Evolutionary conservation across 2,888 invertebrate genomes (phyloP), one percentile per base, ranked within the genome.

Genomic region (Pyrrhia umbra): DNA sequence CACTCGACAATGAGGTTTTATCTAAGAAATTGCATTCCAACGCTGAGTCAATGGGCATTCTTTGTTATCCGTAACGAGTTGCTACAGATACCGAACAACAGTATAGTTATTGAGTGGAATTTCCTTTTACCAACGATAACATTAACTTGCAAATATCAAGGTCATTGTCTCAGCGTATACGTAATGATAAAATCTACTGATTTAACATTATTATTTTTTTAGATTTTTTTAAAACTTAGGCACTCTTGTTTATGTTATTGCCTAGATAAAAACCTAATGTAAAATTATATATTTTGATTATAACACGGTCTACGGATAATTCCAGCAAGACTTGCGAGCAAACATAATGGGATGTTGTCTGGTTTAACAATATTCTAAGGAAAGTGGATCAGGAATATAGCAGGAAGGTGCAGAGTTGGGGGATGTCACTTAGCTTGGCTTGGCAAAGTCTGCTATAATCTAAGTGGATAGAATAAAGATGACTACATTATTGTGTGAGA

Each of bases 61-160:
- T 77, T 75, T 77, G 78, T 80, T 70, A 78, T 61, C 68, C 63
- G 73, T 75, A 61, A 77, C 65, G 66, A 66, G 78, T 75, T 75
- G 68, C 78, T 66, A 61, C 64, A 76, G 80, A 86, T 86, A 84
- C 83, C 59, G 59, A 68, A 59, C 54, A 56, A 68, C 63, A 73
- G 55, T 58, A 54, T 60, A 51, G 40, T 21, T 80, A 68, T 62
- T 49, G 77, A 79, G 73, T 80, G 85, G 86, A 84, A 90, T 88
- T 90, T 85, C 87, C 88, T 87, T 85, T 87, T 84, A 82, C 79
- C 68, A 39, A 51, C 63, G 80, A 83, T 87, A 87, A 84, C 77
- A 84, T 82, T 84, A 84, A 86, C 81, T 75, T 78, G 82, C 77
- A 85, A 88, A 87, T 88, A 85, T 81, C 86, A 90, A 87, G 89